A percentile compares a stretch with the other conserved stretches of the same genome.
These are phyloP conservation scores for Varecia variegata DNA, from an alignment of 2,797 vertebrate species.

Conservation along the genomic window DNA sequence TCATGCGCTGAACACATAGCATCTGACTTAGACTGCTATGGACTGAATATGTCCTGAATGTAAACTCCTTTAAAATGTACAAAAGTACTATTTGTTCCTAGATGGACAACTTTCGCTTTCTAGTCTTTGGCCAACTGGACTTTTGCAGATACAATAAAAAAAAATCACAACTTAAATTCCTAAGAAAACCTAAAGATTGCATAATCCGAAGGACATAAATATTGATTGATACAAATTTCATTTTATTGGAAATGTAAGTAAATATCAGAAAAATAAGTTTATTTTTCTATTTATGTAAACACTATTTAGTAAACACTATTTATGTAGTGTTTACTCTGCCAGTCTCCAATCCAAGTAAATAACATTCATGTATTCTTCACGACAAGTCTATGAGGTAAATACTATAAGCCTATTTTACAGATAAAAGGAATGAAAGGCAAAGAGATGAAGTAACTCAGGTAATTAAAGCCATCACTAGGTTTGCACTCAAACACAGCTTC, in stretches of 20 bases:
- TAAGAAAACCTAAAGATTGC: neutral
- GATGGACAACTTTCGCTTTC: neutral
- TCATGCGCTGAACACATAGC: neutral
- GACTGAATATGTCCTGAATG: neutral
- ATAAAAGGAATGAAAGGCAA: neutral
- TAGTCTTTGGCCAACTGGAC: neutral
- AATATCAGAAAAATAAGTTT: neutral
- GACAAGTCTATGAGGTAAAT: neutral
- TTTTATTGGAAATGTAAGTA: neutral
- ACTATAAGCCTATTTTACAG: neutral
- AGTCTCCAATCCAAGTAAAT: neutral
- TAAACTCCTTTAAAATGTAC: neutral
- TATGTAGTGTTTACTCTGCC: neutral
- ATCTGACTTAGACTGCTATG: neutral
- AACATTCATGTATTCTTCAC: neutral
- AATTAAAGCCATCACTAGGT: neutral
- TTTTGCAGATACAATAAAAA: neutral
- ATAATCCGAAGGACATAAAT: neutral
- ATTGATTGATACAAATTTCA: neutral
- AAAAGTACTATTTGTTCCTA: neutral
- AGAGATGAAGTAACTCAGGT: neutral
- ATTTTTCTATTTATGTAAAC: no score
- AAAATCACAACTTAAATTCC: conserved; percentile 16
- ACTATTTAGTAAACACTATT: neutral
- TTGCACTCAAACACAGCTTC: neutral